These are phyloP conservation scores for Amiota minor DNA, from an alignment of 2,888 invertebrate genomes.

Conservation along the genomic window DNA sequence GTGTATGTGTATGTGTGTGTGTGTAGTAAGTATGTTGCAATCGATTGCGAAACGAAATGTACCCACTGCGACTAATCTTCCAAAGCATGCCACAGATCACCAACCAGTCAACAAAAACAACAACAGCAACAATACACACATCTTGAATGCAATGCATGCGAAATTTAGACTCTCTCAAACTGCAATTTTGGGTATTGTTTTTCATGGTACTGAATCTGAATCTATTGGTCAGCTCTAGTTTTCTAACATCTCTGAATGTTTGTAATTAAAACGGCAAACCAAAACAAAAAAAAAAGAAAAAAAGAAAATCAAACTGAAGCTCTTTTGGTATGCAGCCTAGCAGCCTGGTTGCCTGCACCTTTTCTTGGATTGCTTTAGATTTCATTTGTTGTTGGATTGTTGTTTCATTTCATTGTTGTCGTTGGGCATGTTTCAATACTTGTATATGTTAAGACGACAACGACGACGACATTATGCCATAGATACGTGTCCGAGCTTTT, in stretches of 20 bases:
- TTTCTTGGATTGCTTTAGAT: conserved; percentile 1
- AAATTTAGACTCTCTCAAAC: conserved; percentile 26
- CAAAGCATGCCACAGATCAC: conserved; percentile 33
- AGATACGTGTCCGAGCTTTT: conserved; percentile 39
- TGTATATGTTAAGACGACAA: conserved; percentile 1
- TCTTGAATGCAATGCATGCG: conserved; percentile 40
- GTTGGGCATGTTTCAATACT: conserved; percentile 28
- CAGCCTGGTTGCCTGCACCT: conserved; percentile 33
- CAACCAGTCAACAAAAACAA: conserved; percentile 42
- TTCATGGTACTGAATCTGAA: conserved; percentile 33
- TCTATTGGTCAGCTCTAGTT: neutral
- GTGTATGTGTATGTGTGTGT: conserved; percentile 19
- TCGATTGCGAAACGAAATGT: conserved; percentile 69
- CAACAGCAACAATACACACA: conserved; percentile 30
- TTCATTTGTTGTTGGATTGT: neutral
- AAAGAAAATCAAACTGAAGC: conserved; percentile 20
- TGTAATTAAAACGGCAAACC: conserved; percentile 67
- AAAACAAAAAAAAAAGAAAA: conserved; percentile 23
- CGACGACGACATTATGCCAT: conserved; percentile 14
- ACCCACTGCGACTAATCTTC: conserved; percentile 68
- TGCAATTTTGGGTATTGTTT: conserved; percentile 52
- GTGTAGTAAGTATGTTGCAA: conserved; percentile 59
- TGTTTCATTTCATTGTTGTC: conserved; percentile 49
- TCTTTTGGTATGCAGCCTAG: conserved; percentile 49
- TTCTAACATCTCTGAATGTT: conserved; percentile 47